Evolutionary conservation across 2,888 invertebrate genomes (phyloP).

Genomic region (Eulithis prunata): DNA sequence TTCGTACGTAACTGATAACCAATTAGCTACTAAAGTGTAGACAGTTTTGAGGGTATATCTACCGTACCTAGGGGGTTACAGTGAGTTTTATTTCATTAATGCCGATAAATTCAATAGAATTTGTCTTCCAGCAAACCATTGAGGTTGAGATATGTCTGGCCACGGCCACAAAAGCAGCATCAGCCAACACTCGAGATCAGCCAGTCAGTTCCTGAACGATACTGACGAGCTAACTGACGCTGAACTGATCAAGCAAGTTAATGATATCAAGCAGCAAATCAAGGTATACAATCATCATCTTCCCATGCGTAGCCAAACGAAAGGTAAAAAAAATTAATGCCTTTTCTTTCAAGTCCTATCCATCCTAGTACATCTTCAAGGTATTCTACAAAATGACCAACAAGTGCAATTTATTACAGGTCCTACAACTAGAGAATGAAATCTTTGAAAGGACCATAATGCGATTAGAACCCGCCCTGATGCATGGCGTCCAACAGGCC

Average conservation of each 20-base stretch:
- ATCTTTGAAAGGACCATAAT: conserved; percentile 76
- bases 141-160: conserved; percentile 37
- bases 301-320: too few species aligned
- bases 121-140: conserved; percentile 7
- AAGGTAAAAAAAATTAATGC: too few species aligned
- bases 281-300: conserved; percentile 31
- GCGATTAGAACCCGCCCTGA: conserved; percentile 72
- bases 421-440: conserved; percentile 78
- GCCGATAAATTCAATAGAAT: neutral
- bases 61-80: too few species aligned
- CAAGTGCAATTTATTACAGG: neutral
- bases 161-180: conserved; percentile 54
- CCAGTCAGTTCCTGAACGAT: conserved; percentile 58
- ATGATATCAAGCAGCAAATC: conserved; percentile 60
- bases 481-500: conserved; percentile 76
- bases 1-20: too few species aligned
- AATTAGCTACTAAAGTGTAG: too few species aligned
- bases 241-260: conserved; percentile 66
- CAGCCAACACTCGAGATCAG: conserved; percentile 64
- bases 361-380: too few species aligned
- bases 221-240: conserved; percentile 62
- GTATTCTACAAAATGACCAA: too few species aligned
- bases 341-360: too few species aligned
- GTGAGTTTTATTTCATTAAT: too few species aligned
- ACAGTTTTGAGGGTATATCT: too few species aligned